Evolutionary conservation across 2,113 vertebrate genomes (phyloP), one percentile per base, ranked within the genome.

Genomic region (Chaetodon auriga): DNA sequence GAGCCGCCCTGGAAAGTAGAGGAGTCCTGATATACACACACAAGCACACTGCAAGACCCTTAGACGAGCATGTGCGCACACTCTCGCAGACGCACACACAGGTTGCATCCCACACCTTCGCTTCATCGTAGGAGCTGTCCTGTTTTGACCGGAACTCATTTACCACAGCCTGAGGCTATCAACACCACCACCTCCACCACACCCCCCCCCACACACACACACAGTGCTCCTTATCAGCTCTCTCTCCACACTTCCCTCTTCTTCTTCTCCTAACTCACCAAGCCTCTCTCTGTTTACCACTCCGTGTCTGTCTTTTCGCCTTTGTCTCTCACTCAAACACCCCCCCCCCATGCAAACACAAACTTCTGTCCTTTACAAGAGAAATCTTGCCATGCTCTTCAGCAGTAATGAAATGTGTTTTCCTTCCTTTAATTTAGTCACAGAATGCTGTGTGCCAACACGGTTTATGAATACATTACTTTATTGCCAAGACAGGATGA

Each of bases 81-180:
- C 19, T 48, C 36, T 43, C 41, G 0, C 35, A 35, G 6, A 62
- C 73, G 80, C 53, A 61, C 48, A 58, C 57, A 68, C 46, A 48
- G 35, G 68, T 82, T 83, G 63, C 77, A 75, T 80, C 71, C 66
- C 36, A 77, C 80, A 60, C 23, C 64, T 78, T 43, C 46, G 75
- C 63, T 68, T 86, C 80, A 53, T 81, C n/a, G 3, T 57, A 72
- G 46, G 35, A 87, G 57, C 79, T 68, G 84, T 81, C 84, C 71
- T 83, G 78, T 82, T 89, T 87, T 86, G 78, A 89, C 89, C 62
- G 49, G 68, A 86, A 72, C 81, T 83, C 80, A 92, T 90, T 90
- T 83, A 85, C 69, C 57, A 60, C 58, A 77, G 79, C 89, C 87
- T 54, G 69, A 71, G 87, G 85, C 84, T 70, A 85, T 88, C 65